phyloP scores from a whole-genome alignment of 1,140 invertebrate genomes.

The Chionoecetes opilio region DNA sequence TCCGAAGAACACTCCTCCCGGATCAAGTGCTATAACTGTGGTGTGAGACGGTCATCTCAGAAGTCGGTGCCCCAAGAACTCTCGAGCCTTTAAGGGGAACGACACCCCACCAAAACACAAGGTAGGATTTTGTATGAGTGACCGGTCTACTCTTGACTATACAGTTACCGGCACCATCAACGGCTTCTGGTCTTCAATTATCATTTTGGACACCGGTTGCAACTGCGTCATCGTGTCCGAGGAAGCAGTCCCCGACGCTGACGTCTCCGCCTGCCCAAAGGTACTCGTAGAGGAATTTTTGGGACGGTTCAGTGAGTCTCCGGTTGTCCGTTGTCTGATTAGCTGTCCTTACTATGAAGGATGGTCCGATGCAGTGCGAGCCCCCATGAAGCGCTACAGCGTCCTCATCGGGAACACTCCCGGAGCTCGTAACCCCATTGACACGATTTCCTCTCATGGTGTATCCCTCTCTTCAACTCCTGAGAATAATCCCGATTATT shows the following conservation, averaged over 20 bases:
- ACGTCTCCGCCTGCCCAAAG: not conserved
- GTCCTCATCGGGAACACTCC: conserved; percentile 19
- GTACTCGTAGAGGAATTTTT: conserved; percentile 21
- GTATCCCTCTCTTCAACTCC: no score
- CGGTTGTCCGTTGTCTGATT: conserved; percentile 22
- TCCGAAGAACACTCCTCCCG: not conserved
- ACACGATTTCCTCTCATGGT: not conserved
- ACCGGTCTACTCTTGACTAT: not conserved
- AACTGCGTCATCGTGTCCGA: conserved; percentile 57
- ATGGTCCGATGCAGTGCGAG: conserved; percentile 49
- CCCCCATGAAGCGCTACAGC: conserved; percentile 59
- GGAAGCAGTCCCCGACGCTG: conserved; percentile 41
- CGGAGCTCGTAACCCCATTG: not conserved
- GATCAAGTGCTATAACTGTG: conserved; percentile 12
- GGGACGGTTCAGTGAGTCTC: conserved; percentile 55
- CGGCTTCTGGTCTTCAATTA: no score
- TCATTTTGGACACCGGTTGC: conserved; percentile 57
- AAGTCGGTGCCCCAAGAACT: conserved; percentile 23
- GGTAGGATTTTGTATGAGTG: not conserved
- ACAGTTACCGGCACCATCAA: no score
- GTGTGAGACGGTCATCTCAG: not conserved
- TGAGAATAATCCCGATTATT: no score
- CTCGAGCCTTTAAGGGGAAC: not conserved
- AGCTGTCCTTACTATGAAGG: conserved; percentile 30
- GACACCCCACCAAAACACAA: not conserved